Evolutionary conservation across 2,888 invertebrate genomes (phyloP), one percentile per base, ranked within the genome.

Genomic region (Drosophila affinis): DNA sequence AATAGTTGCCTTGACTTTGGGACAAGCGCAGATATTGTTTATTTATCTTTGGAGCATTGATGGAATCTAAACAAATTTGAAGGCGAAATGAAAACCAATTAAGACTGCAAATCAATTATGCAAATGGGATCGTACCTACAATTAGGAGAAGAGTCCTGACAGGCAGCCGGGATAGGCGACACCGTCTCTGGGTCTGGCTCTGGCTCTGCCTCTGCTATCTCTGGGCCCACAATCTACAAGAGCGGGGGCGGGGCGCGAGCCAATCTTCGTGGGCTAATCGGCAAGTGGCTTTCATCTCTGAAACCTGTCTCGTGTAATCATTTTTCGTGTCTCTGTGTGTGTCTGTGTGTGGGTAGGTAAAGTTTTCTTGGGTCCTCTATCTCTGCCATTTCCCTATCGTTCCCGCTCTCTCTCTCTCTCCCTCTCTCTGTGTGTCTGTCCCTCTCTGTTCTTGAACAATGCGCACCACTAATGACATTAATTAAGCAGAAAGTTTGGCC

Each of bases 401-500:
- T 9, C 39, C 21, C 21, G 3, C 7, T 9, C 29, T 29, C 29
- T 32, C 32, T 49, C 51, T 49, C 48, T 29, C 24, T 10, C 24
- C 24, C 32, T 51, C 48, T 29, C 24, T 10, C 44, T 17, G 14
- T 47, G 54, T n/a, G 54, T 44, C 24, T 18, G 54, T 44, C 21
- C 21, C 21, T 53, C 34, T 49, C 34, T 17, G 52, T 47, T 47
- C 27, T 56, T 2, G 10, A 71, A 71, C 72, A 73, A 60, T 62
- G 69, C 51, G 65, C 71, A 48, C 62, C 39, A 55, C 75, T 77
- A 86, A 87, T 85, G 86, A 86, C 83, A 88, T 85, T 88, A 88
- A 85, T 85, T 85, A 88, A 65, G 58, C 77, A 80, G 71, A 77
- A 88, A 83, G 76, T 85, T 81, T 75, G 75, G 76, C 75, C 68